Percentiles rank a stretch among this genome's conserved stretches.
Conservation (phyloP, 2,113 vertebrate genomes). For the Clinocottus analis region DNA sequence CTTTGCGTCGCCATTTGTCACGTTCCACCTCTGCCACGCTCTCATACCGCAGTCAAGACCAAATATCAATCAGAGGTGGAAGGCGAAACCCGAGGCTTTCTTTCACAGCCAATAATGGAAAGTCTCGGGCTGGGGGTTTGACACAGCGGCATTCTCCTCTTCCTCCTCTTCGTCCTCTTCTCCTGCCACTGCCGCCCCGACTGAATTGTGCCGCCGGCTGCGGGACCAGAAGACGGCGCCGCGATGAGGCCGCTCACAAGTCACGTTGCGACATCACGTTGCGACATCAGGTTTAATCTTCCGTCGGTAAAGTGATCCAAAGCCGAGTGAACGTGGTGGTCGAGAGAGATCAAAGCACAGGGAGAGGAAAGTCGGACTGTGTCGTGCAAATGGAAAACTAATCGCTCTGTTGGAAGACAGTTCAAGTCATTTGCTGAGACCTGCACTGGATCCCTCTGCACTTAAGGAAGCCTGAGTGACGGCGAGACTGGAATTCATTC, state of each 20-base stretch:
- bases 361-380: no score
- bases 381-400: no score
- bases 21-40: constrained; percentile 5
- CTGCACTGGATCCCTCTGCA: not conserved
- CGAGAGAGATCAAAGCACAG: not conserved
- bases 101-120: constrained; percentile 36
- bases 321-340: not conserved
- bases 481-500: constrained; percentile 2
- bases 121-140: constrained; percentile 7
- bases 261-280: no score
- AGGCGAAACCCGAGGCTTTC: constrained; percentile 43
- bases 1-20: constrained; percentile 16
- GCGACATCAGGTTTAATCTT: not conserved
- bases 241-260: no score
- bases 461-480: not conserved
- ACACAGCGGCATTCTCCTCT: not conserved
- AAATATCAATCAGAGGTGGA: constrained; percentile 43
- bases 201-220: constrained; percentile 18
- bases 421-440: not conserved
- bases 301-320: not conserved
- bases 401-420: not conserved
- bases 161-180: not conserved
- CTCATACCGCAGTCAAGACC: constrained; percentile 17
- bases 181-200: not conserved
- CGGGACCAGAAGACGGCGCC: no score